phyloP scores from a whole-genome alignment of 1,140 invertebrate species.

The Drosophila funebris region DNA sequence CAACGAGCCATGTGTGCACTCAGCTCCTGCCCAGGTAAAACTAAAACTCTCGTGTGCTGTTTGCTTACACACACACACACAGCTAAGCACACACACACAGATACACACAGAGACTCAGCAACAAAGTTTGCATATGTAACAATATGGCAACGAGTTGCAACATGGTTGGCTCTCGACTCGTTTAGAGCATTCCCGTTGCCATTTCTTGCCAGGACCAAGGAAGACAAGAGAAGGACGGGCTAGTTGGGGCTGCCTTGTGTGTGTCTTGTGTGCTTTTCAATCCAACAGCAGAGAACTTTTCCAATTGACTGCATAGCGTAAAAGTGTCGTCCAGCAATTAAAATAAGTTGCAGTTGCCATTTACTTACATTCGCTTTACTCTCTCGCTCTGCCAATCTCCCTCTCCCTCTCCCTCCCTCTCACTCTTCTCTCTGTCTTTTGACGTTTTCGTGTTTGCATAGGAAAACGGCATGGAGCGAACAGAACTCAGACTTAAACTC shows the following conservation, averaged over 20 bases:
- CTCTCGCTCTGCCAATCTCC: slow-evolving; percentile 7
- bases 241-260: not conserved
- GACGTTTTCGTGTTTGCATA: slow-evolving; percentile 53
- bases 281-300: slow-evolving; percentile 75
- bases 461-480: slow-evolving; percentile 39
- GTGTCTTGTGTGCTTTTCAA: slow-evolving; percentile 56
- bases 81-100: not conserved
- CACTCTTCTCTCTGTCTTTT: not conserved
- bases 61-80: slow-evolving; percentile 5
- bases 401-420: not conserved
- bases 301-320: slow-evolving; percentile 72
- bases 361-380: slow-evolving; percentile 47
- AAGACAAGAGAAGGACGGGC: not conserved
- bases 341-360: slow-evolving; percentile 75
- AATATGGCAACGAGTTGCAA: slow-evolving; percentile 44
- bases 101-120: slow-evolving; percentile 1
- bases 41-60: slow-evolving; percentile 33
- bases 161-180: slow-evolving; percentile 14
- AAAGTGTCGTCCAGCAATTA: slow-evolving; percentile 76
- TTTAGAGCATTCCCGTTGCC: not conserved
- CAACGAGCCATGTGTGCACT: slow-evolving; percentile 42
- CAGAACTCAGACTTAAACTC: slow-evolving; percentile 18
- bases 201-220: slow-evolving; percentile 18
- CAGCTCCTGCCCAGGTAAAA: slow-evolving; percentile 43
- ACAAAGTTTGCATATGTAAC: slow-evolving; percentile 33